Evolutionary conservation across 2,888 invertebrate species (phyloP).

Genomic region (Lamellibrachia satsuma): DNA sequence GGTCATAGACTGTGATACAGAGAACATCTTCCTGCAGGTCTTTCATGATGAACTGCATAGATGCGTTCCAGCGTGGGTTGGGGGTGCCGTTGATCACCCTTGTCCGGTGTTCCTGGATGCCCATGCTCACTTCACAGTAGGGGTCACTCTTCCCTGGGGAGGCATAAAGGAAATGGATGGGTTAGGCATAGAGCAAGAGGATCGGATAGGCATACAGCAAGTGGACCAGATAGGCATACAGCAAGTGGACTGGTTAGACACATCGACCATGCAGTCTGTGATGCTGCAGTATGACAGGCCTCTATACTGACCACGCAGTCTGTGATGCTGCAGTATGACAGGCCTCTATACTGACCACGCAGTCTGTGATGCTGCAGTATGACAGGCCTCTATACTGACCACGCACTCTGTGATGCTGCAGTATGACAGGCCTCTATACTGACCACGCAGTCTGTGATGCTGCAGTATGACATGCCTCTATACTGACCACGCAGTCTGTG

Average conservation of each 20-base stretch:
- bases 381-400: too few relatives aligned
- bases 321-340: too few relatives aligned
- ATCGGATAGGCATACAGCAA: background rate
- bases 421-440: too few relatives aligned
- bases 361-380: too few relatives aligned
- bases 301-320: too few relatives aligned
- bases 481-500: too few relatives aligned
- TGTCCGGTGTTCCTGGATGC: constrained; percentile 77
- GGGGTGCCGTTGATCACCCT: constrained; percentile 71
- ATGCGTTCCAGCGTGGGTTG: constrained; percentile 77
- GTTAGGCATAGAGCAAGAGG: background rate
- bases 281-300: background rate
- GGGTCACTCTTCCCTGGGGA: constrained; percentile 71
- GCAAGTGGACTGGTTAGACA: background rate
- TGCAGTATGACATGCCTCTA: too few relatives aligned
- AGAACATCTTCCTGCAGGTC: constrained; percentile 76
- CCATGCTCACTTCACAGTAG: constrained; percentile 79
- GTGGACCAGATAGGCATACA: background rate
- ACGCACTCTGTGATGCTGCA: too few relatives aligned
- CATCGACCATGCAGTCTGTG: background rate
- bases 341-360: too few relatives aligned
- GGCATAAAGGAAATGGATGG: background rate
- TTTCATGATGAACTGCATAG: constrained; percentile 80
- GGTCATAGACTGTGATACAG: constrained; percentile 77
- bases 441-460: too few relatives aligned